Conservation (phyloP, 1,140 invertebrate species). For the Lerema accius region DNA sequence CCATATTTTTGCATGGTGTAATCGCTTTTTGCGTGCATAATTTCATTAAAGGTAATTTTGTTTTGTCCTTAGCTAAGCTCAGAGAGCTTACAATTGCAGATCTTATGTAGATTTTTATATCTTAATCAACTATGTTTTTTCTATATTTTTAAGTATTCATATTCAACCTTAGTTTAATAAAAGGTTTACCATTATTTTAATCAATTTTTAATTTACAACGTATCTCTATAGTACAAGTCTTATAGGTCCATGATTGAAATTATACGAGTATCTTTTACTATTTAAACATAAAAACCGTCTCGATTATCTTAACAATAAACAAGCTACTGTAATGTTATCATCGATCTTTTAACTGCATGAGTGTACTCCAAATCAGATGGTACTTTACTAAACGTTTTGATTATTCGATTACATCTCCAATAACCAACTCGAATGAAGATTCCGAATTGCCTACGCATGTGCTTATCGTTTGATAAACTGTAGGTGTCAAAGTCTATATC, state of each 20-base stretch:
- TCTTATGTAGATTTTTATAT: too few species aligned
- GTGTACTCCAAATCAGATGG: conserved; percentile 5
- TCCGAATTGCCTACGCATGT: conserved; percentile 12
- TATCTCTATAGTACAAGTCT: too few species aligned
- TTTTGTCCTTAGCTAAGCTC: too few species aligned
- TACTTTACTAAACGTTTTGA: not conserved
- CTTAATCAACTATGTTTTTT: too few species aligned
- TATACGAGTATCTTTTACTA: too few species aligned
- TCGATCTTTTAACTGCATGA: not conserved
- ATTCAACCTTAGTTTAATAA: too few species aligned
- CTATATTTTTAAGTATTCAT: too few species aligned
- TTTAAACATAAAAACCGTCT: too few species aligned
- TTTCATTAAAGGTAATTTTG: not conserved
- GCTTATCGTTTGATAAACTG: conserved; percentile 24
- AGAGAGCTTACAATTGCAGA: not conserved
- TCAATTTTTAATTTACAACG: too few species aligned
- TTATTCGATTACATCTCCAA: conserved; percentile 1
- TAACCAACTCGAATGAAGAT: conserved; percentile 6
- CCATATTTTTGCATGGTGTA: conserved; percentile 17
- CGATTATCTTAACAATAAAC: too few species aligned
- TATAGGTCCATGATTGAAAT: too few species aligned
- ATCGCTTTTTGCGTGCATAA: conserved; percentile 20
- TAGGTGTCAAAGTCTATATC: conserved; percentile 41
- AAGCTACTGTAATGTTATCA: not conserved
- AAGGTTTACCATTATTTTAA: too few species aligned